These are phyloP conservation scores for Gambusia yucatana DNA, from an alignment of 2,797 vertebrate species.

Conservation along the genomic window DNA sequence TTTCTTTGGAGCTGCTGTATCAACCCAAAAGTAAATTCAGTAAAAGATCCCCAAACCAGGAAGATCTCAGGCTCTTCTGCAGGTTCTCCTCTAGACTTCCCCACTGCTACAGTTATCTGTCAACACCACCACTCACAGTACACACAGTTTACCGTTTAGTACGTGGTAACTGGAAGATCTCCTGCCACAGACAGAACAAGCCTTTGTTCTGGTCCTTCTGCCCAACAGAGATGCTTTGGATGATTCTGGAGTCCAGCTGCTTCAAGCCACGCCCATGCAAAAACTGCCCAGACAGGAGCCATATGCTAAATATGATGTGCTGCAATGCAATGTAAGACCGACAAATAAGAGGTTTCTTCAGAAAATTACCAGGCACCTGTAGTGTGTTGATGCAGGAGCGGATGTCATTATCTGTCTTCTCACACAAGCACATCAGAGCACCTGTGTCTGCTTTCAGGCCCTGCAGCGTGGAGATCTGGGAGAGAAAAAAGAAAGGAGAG, in stretches of 20 bases:
- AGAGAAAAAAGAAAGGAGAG: background rate
- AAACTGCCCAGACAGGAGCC: constrained; percentile 82
- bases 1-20: background rate
- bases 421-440: constrained; percentile 86
- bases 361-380: constrained; percentile 80
- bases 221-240: constrained; percentile 86
- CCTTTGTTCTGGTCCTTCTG: constrained; percentile 97
- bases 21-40: background rate
- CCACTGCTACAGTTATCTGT: background rate
- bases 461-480: constrained; percentile 83
- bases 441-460: constrained; percentile 87
- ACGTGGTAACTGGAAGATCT: constrained; percentile 92
- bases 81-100: background rate
- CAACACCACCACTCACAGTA: background rate
- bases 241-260: constrained; percentile 80
- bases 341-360: background rate
- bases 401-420: constrained; percentile 95
- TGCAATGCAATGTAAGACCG: background rate
- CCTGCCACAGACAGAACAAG: constrained; percentile 94
- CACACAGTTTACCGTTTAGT: constrained; percentile 74
- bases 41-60: background rate
- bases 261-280: constrained; percentile 87
- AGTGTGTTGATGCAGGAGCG: constrained; percentile 94
- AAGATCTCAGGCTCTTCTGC: background rate
- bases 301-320: background rate